Conservation (phyloP, 2,797 vertebrate species). For the Rhinella marina region DNA sequence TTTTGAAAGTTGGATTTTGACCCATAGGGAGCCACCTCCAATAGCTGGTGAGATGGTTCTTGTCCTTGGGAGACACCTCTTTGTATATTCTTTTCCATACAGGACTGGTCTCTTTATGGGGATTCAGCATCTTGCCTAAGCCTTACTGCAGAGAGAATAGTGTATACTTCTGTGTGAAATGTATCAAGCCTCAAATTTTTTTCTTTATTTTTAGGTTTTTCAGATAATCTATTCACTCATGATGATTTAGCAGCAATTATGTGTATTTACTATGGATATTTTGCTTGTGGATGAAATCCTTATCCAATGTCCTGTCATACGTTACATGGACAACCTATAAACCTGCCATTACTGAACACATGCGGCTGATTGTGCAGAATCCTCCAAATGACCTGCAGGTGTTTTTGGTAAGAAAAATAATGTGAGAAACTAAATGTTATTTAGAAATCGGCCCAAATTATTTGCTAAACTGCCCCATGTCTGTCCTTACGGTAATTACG, state of each 20-base stretch:
- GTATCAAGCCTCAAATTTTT: not conserved
- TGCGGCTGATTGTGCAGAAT: not conserved
- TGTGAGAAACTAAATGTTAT: slow-evolving; percentile 2
- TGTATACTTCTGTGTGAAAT: not conserved
- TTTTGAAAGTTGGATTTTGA: no score
- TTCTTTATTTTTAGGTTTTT: not conserved
- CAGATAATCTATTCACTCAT: not conserved
- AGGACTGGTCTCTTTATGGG: no score
- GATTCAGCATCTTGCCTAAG: no score
- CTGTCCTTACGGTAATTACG: not conserved
- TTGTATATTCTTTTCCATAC: no score
- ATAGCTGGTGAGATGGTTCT: no score
- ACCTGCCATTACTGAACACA: not conserved
- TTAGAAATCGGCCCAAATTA: not conserved
- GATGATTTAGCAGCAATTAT: not conserved
- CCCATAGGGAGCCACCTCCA: no score
- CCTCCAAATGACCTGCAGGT: not conserved
- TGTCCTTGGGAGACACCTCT: no score
- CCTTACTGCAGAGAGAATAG: not conserved
- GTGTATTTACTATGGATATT: not conserved
- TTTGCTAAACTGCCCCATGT: not conserved
- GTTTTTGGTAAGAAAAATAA: slow-evolving; percentile 10
- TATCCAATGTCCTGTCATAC: not conserved
- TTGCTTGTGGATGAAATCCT: not conserved
- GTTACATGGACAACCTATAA: not conserved